phyloP scores from a whole-genome alignment of 2,113 vertebrate species.

The Oreamnos americanus region DNA sequence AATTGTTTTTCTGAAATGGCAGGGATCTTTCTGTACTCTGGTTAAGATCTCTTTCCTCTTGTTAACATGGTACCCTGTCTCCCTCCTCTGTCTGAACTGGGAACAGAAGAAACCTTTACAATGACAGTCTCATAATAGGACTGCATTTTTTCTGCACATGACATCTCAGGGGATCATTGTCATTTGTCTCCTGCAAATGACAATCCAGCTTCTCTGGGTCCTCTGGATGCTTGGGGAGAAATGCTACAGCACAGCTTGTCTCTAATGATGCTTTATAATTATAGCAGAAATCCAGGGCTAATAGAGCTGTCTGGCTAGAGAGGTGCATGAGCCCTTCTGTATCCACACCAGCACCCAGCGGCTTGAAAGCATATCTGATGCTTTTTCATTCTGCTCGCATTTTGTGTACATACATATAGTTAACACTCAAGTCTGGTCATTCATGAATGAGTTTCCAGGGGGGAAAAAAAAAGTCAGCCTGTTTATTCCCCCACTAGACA shows the following conservation, averaged over 20 bases:
- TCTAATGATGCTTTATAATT: slow-evolving; percentile 59
- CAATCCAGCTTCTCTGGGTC: background rate
- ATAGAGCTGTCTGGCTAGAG: slow-evolving; percentile 52
- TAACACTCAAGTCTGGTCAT: background rate
- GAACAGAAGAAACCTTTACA: slow-evolving; percentile 52
- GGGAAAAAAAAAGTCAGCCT: background rate
- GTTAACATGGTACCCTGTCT: slow-evolving; percentile 56
- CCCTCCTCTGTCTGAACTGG: slow-evolving; percentile 67
- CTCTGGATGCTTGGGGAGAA: slow-evolving; percentile 40
- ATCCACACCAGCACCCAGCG: background rate
- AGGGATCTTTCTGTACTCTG: background rate
- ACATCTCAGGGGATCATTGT: slow-evolving; percentile 33
- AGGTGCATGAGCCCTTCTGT: background rate
- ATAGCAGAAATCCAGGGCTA: slow-evolving; percentile 54
- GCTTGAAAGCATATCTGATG: slow-evolving; percentile 16
- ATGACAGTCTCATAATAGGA: slow-evolving; percentile 25
- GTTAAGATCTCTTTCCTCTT: background rate
- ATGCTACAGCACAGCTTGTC: slow-evolving; percentile 38
- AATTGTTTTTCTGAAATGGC: background rate
- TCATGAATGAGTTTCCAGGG: background rate
- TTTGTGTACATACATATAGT: slow-evolving; percentile 22
- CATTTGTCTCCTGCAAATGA: slow-evolving; percentile 64
- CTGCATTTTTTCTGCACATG: slow-evolving; percentile 17
- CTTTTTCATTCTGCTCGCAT: slow-evolving; percentile 40
- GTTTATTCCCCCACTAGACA: background rate